phyloP scores from a whole-genome alignment of 2,888 invertebrate species.

The Mimumesa dahlbomi region DNA sequence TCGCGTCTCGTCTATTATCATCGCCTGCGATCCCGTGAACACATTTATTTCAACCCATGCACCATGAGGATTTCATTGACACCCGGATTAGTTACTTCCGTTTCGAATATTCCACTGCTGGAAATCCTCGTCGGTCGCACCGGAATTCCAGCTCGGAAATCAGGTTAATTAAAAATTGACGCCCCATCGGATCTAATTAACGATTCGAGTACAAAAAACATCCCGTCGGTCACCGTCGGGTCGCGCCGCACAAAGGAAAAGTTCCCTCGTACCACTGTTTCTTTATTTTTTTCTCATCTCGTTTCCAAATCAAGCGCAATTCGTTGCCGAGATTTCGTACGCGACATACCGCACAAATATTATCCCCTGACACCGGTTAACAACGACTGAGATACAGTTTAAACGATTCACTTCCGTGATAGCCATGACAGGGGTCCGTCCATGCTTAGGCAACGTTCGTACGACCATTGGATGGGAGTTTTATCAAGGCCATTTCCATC shows the following conservation, averaged over 20 bases:
- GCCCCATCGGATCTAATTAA: no score
- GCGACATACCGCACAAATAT: constrained; percentile 24
- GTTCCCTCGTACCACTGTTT: no score
- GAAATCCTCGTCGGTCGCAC: no score
- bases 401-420: constrained; percentile 68
- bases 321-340: not conserved
- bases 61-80: no score
- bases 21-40: not conserved
- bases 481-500: constrained; percentile 59
- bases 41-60: not conserved
- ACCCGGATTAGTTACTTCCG: no score
- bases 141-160: no score
- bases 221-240: no score
- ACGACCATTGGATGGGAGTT: constrained; percentile 48
- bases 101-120: no score
- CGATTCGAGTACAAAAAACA: no score
- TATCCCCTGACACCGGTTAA: constrained; percentile 33
- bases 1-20: not conserved
- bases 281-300: not conserved
- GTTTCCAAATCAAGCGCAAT: not conserved
- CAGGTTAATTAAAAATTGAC: no score
- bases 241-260: no score
- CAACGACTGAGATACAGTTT: constrained; percentile 50
- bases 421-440: constrained; percentile 48
- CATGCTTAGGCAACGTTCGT: constrained; percentile 22